A percentile compares a stretch with the other conserved stretches of the same genome.
phyloP scores from a whole-genome alignment of 1,140 invertebrate species.

The Latrodectus geometricus region DNA sequence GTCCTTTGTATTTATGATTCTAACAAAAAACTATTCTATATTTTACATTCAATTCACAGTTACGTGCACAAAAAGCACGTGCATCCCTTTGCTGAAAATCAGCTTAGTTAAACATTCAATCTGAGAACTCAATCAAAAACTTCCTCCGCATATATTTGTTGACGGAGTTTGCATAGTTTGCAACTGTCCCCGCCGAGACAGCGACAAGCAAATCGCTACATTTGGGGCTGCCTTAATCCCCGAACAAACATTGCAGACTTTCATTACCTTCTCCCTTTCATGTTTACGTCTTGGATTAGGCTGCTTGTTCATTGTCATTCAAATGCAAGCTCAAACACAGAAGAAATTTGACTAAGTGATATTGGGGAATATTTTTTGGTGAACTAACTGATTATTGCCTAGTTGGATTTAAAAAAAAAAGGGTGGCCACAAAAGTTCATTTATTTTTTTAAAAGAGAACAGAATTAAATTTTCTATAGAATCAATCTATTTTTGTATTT shows the following conservation, averaged over 20 bases:
- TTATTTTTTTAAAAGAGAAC: no score
- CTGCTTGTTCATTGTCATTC: conserved; percentile 27
- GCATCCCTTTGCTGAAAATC: neutral
- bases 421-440: no score
- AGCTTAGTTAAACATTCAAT: conserved; percentile 24
- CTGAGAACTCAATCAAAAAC: conserved; percentile 43
- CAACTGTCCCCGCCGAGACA: neutral
- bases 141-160: neutral
- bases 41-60: neutral
- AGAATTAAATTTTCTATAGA: no score
- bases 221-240: neutral
- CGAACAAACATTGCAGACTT: conserved; percentile 11
- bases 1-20: neutral
- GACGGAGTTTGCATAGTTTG: neutral
- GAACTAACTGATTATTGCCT: neutral
- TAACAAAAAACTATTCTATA: neutral
- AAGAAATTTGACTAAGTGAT: conserved; percentile 26
- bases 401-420: conserved; percentile 4
- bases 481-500: no score
- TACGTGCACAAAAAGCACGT: neutral
- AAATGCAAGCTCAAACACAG: conserved; percentile 32
- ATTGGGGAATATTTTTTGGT: neutral
- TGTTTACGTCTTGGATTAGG: conserved; percentile 52
- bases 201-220: conserved; percentile 23
- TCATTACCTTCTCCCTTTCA: neutral